Evolutionary conservation across 2,797 vertebrate species (phyloP), one percentile per base, ranked within the genome.

Genomic region (Urophycis tenuis): DNA sequence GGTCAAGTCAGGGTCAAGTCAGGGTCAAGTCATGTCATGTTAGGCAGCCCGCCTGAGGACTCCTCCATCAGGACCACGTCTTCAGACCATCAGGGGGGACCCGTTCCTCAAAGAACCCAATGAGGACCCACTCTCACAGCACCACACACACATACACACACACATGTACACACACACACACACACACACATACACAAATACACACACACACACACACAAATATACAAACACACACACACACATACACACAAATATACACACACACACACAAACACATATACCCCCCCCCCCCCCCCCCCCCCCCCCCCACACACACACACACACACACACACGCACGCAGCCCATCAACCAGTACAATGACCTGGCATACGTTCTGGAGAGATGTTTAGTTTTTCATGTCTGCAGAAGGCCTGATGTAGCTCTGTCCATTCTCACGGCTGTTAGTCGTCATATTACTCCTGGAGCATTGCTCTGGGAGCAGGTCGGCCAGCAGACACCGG

Each of bases 1-100:
- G n/a, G n/a, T n/a, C n/a, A n/a, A n/a, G n/a, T n/a, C n/a, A n/a
- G n/a, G n/a, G n/a, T n/a, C n/a, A n/a, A n/a, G n/a, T 35, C 34
- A n/a, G n/a, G n/a, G n/a, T n/a, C n/a, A n/a, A n/a, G n/a, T n/a
- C n/a, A n/a, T n/a, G n/a, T 90, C 87, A 91, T 91, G 89, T 88
- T 80, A 87, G 81, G 15, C n/a, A n/a, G n/a, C 49, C 74, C 77
- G 79, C 73, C 74, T 3, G 14, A 78, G 75, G 81, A 79, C 82
- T 81, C 85, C 76, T 80, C 85, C 85, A 82, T 78, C 79, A 81
- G 31, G 15, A 77, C 70, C 87, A 91, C 91, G 93, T 90, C 89
- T 93, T 90, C 88, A 88, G 81, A 80, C 77, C n/a, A 78, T 49
- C 78, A 78, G 19, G 69, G 69, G 69, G 14, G 69, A 76, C 85